phyloP scores from a whole-genome alignment of 2,888 invertebrate genomes.

The Orchestes rusci region DNA sequence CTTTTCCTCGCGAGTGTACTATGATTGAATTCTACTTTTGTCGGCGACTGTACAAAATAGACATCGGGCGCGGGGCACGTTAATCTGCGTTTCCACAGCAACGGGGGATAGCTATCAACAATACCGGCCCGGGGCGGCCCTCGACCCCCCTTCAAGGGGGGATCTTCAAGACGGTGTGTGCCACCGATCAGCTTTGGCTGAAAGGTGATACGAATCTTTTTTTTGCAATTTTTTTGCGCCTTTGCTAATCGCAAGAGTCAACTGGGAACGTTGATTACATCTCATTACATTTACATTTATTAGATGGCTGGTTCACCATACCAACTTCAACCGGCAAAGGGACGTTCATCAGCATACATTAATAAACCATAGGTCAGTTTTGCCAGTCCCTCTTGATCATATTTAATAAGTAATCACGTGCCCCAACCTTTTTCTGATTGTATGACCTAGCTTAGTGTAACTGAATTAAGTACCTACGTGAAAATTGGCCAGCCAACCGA shows the following conservation, averaged over 20 bases:
- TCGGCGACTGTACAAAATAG: conserved; percentile 44
- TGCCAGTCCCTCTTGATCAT: too few relatives aligned
- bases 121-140: conserved; percentile 22
- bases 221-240: not conserved
- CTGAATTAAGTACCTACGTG: too few relatives aligned
- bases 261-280: not conserved
- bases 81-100: conserved; percentile 46
- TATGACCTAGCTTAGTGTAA: too few relatives aligned
- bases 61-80: conserved; percentile 46
- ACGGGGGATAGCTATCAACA: conserved; percentile 44
- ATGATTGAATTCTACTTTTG: conserved; percentile 44
- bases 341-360: too few relatives aligned
- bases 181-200: conserved; percentile 22
- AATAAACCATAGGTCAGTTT: too few relatives aligned
- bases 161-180: conserved; percentile 25
- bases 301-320: too few relatives aligned
- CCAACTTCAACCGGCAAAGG: too few relatives aligned
- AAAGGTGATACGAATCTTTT: conserved; percentile 17
- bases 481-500: too few relatives aligned
- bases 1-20: conserved; percentile 38
- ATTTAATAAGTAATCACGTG: too few relatives aligned
- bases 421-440: too few relatives aligned
- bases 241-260: not conserved
- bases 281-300: too few relatives aligned
- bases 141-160: conserved; percentile 10